Base-by-base conservation (phyloP, 2,888 invertebrate genomes). In the Linyphia triangularis region DNA sequence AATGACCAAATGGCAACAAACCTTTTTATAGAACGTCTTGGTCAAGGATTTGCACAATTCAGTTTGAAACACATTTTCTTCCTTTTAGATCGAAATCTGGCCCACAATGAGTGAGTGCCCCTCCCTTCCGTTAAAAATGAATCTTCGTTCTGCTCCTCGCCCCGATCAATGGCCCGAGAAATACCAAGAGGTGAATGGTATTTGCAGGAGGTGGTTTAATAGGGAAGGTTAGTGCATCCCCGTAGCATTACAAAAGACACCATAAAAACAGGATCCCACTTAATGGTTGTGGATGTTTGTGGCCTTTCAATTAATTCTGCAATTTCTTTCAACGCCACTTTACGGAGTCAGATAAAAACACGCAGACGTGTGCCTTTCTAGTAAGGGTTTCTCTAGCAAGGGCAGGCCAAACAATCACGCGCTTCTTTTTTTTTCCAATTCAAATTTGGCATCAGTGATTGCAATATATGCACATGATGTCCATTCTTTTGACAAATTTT, bases 121-220 rank as follows among this genome's bases (percentile, higher is more conserved):
- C 63, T 65, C 63, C 19, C 24, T 10, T 28, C 57, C 57, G 28
- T 57, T 57, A 73, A 73, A n/a, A n/a, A 73, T 30, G 16, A 9
- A 16, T 24, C 28, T 73, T 57, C 79, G 79, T 79, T 79, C 79
- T 79, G 79, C 30, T 79, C 33, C 79, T 40, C 51, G 69, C 67
- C 22, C 57, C 33, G 79, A 22, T 57, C 79, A 79, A 79, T 79
- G 79, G 79, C 51, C 79, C 79, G 81, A 26, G 61, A 82, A 82
- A 82, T 40, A 70, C 37, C 24, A 59, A 79, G 30, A 82, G 70
- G 82, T 72, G 82, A 72, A 82, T 72, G 82, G 61, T 82, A 72
- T 82, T 72, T 72, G 67, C 70, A 67, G 51, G 67, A 30, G 30
- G 51, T 10, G 69, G 59, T 51, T 51, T 51, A 51, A 51, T 51